Base-by-base conservation (phyloP, 1,140 invertebrate species). In the Wasmannia auropunctata region DNA sequence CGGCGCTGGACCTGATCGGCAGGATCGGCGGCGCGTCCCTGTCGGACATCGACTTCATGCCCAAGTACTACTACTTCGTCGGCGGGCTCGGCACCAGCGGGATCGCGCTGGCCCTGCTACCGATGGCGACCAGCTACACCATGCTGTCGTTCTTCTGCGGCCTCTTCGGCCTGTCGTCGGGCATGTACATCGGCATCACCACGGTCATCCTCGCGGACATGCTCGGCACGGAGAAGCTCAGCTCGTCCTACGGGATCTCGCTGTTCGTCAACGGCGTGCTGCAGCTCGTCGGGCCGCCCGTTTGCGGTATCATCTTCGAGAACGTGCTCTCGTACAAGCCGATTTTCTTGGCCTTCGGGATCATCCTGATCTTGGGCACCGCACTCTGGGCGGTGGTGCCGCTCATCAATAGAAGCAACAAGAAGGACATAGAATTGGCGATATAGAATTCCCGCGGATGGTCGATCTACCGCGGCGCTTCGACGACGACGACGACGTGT, bases 191-290 rank as follows among this genome's bases (percentile, higher is more conserved):
- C 1, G 98, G 97, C 25, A 97, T 98, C 1, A 98, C 97, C 0
- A 97, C 97, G 6, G 96, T 98, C 37, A 97, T 98, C 0, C 97
- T 98, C 96, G 97, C 97, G 0, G 97, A 98, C 92, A 97, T 98
- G 96, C 92, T 98, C 2, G 98, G 98, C 1, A 96, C 97, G 0
- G 97, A 98, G 89, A 94, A 97, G n/a, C 91, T 98, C 0, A 97
- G 97, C 87, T 97, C 97, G 0, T 97, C 97, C 0, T 98, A 98
- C 86, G 97, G 97, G 16, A 97, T 98, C 31, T 97, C 97, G 81
- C 93, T 98, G 7, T 98, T 98, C 91, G 96, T 98, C 14, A 98
- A 98, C 91, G 97, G 97, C 3, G 95, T 98, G 28, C 90, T 98
- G 5, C 97, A 98, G 93, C 92, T 98, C 19, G 94, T 97, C 11